Evolutionary conservation across 2,113 vertebrate genomes (phyloP).

Genomic region (Hiodon alosoides): DNA sequence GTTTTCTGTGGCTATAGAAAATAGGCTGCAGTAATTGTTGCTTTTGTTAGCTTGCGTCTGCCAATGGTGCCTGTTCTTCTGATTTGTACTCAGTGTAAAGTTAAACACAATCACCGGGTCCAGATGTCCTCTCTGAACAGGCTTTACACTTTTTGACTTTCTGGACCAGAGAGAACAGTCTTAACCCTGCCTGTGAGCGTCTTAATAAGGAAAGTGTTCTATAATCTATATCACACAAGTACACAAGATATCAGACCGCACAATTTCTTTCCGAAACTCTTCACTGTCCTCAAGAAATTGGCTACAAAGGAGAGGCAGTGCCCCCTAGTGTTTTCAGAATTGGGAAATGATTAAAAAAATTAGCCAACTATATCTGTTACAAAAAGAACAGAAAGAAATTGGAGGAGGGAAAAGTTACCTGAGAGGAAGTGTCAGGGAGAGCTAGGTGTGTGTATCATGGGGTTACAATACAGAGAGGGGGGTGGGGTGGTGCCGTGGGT

Average conservation of each 20-base stretch:
- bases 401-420: no score
- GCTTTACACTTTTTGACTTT: background rate
- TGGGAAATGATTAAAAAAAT: slow-evolving; percentile 46
- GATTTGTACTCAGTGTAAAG: no score
- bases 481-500: background rate
- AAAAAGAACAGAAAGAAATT: no score
- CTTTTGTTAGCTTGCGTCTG: background rate
- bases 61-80: no score
- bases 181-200: slow-evolving; percentile 33
- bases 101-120: no score
- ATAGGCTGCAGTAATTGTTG: background rate
- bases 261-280: background rate
- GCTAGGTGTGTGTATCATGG: slow-evolving; percentile 1
- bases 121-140: no score
- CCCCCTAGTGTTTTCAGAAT: slow-evolving; percentile 90
- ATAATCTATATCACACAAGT: slow-evolving; percentile 63
- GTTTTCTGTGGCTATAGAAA: slow-evolving; percentile 2
- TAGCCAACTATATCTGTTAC: no score
- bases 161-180: slow-evolving; percentile 32
- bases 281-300: slow-evolving; percentile 42
- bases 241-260: slow-evolving; percentile 61
- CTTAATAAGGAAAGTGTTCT: slow-evolving; percentile 45
- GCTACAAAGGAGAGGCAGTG: slow-evolving; percentile 88
- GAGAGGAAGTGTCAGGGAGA: no score
- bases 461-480: background rate